Evolutionary conservation across 1,140 invertebrate species (phyloP), one percentile per base, ranked within the genome.

Genomic region (Dinothrombium tinctorium): DNA sequence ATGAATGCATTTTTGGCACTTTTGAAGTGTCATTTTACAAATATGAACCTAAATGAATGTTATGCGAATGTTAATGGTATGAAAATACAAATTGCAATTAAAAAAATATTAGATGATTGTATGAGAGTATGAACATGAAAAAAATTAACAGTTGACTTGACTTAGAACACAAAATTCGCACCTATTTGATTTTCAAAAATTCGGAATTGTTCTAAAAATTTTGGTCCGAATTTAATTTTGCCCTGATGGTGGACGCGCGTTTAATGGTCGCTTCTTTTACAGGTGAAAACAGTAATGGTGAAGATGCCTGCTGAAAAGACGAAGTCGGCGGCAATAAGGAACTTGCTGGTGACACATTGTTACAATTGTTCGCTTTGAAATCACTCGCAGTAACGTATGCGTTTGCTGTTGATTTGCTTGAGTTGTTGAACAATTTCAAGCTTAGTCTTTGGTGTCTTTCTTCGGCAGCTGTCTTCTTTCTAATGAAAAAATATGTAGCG

Each of bases 341-440:
- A 14, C n/a, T 14, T 4, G 29, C 29, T 4, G 29, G 17, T 32
- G 29, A 32, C 12, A 17, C 12, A 20, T 15, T 15, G 22, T 37
- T 37, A 37, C 12, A 17, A 23, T 37, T 37, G 5, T 11, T n/a
- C 4, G 22, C n/a, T 21, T 17, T 37, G 15, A 37, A 37, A 12
- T 37, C 11, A 20, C 22, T 21, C 4, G 35, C 22, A 5, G 35
- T 21, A 4, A 37, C 35, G 22, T 37, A 37, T 4, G 35, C 9
- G 22, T 37, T 37, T 12, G 11, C 12, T 4, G 4, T 37, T 23
- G 17, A 20, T 4, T 37, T 17, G 19, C 22, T 23, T 37, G 35
- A 83, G 0, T 78, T 77, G 14, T 36, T 20, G 17, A 22, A 36
- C 17, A 36, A 19, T 32, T 32, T 32, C n/a, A 32, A 17, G 17